Percentiles rank a stretch among this genome's conserved stretches.
Conservation (phyloP, 1,140 invertebrate species). For the Melanaphis sacchari region DNA sequence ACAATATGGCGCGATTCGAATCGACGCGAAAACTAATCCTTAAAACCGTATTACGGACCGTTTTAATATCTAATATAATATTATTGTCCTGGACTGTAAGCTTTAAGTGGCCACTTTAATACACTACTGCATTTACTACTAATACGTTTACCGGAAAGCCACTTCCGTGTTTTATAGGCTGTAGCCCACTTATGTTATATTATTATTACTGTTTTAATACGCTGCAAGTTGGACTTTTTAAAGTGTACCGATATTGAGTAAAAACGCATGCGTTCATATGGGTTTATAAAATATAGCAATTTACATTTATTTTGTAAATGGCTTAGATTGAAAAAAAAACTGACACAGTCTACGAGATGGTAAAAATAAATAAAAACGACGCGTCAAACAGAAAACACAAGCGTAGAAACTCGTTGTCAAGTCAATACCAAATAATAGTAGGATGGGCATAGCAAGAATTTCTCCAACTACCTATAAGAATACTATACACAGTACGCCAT, state of each 20-base stretch:
- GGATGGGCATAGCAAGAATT: too few species aligned
- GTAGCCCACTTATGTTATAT: not conserved
- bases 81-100: not conserved
- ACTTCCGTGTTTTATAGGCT: not conserved
- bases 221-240: too few species aligned
- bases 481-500: too few species aligned
- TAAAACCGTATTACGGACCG: conserved; percentile 33
- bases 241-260: not conserved
- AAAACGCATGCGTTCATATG: not conserved
- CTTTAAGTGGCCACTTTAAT: not conserved
- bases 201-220: not conserved
- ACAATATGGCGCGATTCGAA: conserved; percentile 30
- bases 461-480: too few species aligned
- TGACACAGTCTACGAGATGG: too few species aligned
- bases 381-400: too few species aligned
- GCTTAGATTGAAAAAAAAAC: too few species aligned
- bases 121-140: not conserved
- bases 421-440: too few species aligned
- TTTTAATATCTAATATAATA: conserved; percentile 27
- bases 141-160: not conserved
- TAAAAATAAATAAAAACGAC: too few species aligned
- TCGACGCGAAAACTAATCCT: conserved; percentile 43
- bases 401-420: too few species aligned
- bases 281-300: not conserved
- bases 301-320: too few species aligned